Base-by-base conservation (phyloP, 2,113 vertebrate genomes). In the Pogonocichla stellata region DNA sequence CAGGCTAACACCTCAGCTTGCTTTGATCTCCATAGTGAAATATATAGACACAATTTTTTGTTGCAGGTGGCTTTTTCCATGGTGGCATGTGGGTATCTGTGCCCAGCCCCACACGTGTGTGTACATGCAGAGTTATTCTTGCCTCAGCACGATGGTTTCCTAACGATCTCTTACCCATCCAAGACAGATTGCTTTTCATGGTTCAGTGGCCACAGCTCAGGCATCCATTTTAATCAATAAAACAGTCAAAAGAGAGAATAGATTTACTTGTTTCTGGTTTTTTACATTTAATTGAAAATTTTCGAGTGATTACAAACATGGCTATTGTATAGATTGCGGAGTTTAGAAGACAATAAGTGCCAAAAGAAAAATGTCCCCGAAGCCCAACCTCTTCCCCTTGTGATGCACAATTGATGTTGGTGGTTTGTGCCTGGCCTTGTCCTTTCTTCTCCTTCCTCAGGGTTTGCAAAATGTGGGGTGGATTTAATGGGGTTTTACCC, bases 181-280 rank as follows among this genome's bases (percentile, higher is more conserved):
- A 97, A 98, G 97, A 98, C 97, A 98, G 98, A 98, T 98, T 98
- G 98, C 97, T 98, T 98, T 98, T 98, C 97, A 98, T 82, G 97
- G 98, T 98, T 98, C 98, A 97, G 97, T n/a, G 72, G 95, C 51
- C 53, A 33, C 95, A 93, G 98, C 96, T 93, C 97, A 97, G 97
- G 94, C 97, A 98, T 98, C 97, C 97, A 97, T 98, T 98, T 98
- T 98, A 98, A 98, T 98, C 98, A 98, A 98, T 98, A 98, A 89
- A 97, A 80, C 98, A 98, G 97, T 98, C 98, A 98, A 98, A 98
- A 96, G 97, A 95, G 96, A 98, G 97, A 98, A 98, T 98, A 98
- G 97, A 98, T 98, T 98, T 97, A 97, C 97, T 98, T 98, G 96
- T 96, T 98, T 97, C 84, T 92, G 95, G 75, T 98, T 97, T 97